Conservation (phyloP, 2,113 vertebrate species). For the Hemiprocne comata region DNA sequence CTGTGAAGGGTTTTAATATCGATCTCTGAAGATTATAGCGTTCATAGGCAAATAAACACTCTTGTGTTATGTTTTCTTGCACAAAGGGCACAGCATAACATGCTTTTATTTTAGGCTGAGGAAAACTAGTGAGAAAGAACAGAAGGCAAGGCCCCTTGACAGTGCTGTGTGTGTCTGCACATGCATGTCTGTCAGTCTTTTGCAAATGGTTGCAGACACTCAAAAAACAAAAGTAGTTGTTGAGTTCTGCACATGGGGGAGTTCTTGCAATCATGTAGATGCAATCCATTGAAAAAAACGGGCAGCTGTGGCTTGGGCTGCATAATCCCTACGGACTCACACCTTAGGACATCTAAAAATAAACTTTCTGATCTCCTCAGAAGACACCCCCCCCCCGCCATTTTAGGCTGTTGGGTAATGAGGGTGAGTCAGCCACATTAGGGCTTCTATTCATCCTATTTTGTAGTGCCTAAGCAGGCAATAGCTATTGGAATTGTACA, state of each 20-base stretch:
- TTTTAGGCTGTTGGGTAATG: slow-evolving; percentile 36
- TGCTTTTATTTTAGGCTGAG: slow-evolving; percentile 26
- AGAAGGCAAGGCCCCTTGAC: slow-evolving; percentile 32
- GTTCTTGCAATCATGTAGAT: background rate
- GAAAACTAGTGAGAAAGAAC: slow-evolving; percentile 15
- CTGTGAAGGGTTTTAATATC: slow-evolving; percentile 30
- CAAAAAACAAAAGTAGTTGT: slow-evolving; percentile 31
- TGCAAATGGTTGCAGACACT: slow-evolving; percentile 10
- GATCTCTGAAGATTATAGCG: slow-evolving; percentile 25
- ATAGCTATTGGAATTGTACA: slow-evolving; percentile 39
- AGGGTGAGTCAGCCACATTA: slow-evolving; percentile 41
- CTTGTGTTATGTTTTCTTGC: background rate
- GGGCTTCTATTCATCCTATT: slow-evolving; percentile 30
- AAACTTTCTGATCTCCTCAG: slow-evolving; percentile 21
- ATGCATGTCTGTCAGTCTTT: slow-evolving; percentile 9
- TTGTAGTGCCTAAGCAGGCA: slow-evolving; percentile 42
- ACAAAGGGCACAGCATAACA: background rate
- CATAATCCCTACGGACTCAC: background rate
- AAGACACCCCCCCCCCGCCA: background rate
- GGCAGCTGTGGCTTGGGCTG: background rate
- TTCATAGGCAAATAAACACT: slow-evolving; percentile 62
- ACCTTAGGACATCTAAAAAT: slow-evolving; percentile 7
- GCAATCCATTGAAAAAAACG: background rate
- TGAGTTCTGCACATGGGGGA: background rate
- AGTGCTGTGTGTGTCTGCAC: background rate